phyloP scores from a whole-genome alignment of 1,140 invertebrate species.

The Drosophila equinoxialis region DNA sequence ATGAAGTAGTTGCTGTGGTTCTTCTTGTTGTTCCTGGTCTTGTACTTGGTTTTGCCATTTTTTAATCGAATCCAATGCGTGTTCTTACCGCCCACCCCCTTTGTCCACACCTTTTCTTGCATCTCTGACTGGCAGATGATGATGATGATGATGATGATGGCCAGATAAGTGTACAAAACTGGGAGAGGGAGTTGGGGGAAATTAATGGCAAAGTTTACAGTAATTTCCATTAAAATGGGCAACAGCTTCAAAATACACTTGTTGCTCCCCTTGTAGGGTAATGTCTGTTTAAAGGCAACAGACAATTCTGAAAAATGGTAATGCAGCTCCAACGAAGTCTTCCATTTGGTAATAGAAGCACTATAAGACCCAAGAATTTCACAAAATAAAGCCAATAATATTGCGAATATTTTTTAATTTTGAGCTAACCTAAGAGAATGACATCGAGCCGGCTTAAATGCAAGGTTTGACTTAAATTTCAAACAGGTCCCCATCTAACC shows the following conservation, averaged over 20 bases:
- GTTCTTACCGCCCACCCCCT: conserved; percentile 16
- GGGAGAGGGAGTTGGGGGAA: conserved; percentile 15
- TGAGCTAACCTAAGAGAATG: too few species aligned
- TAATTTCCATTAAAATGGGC: conserved; percentile 70
- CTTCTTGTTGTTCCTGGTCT: conserved; percentile 39
- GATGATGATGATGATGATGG: neutral
- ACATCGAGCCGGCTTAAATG: too few species aligned
- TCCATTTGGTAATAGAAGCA: neutral
- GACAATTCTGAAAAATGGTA: conserved; percentile 40
- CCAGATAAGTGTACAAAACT: neutral
- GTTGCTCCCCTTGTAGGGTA: conserved; percentile 55
- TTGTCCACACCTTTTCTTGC: neutral
- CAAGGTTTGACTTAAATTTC: too few species aligned
- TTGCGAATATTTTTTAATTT: too few species aligned
- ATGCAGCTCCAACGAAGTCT: conserved; percentile 35
- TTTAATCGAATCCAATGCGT: conserved; percentile 73
- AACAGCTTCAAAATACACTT: conserved; percentile 70
- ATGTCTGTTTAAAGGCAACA: conserved; percentile 15
- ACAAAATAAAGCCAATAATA: too few species aligned
- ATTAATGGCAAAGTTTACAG: conserved; percentile 49
- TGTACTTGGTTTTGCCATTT: conserved; percentile 55
- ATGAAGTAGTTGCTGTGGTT: conserved; percentile 69
- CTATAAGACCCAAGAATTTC: too few species aligned
- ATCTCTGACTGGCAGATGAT: conserved; percentile 18
- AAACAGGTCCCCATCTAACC: too few species aligned